These are phyloP conservation scores for Sphyrna mokarran DNA, from an alignment of 2,113 vertebrate genomes.

Conservation along the genomic window DNA sequence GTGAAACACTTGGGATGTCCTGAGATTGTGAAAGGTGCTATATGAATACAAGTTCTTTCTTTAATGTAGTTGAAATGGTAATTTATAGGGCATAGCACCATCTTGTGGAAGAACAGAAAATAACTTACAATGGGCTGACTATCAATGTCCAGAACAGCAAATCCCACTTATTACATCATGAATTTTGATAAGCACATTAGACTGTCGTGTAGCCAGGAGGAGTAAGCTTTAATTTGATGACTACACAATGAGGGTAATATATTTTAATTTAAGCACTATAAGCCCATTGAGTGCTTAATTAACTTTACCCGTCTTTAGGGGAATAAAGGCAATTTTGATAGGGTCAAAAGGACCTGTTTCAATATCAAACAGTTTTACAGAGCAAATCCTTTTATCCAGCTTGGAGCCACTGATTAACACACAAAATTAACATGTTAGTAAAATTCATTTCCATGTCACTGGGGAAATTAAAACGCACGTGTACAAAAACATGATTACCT, in stretches of 20 bases:
- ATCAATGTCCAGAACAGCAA: conserved; percentile 45
- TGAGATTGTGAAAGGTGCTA: neutral
- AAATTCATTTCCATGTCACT: conserved; percentile 77
- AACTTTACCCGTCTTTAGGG: conserved; percentile 86
- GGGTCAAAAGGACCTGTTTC: conserved; percentile 80
- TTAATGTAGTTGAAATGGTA: conserved; percentile 44
- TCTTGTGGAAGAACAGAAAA: conserved; percentile 50
- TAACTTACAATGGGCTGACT: conserved; percentile 46
- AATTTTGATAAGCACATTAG: conserved; percentile 70
- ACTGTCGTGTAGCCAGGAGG: conserved; percentile 59
- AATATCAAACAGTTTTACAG: conserved; percentile 83
- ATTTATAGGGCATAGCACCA: conserved; percentile 51
- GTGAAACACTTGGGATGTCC: neutral
- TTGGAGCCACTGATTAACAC: conserved; percentile 84
- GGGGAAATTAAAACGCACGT: conserved; percentile 83
- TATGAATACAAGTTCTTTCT: neutral
- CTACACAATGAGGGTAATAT: conserved; percentile 83
- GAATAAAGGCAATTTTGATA: conserved; percentile 84
- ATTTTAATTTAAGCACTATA: conserved; percentile 94
- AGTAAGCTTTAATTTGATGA: conserved; percentile 68
- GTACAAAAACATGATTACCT: conserved; percentile 79
- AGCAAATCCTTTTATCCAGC: conserved; percentile 73
- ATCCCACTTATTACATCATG: conserved; percentile 65
- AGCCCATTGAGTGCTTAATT: conserved; percentile 93
- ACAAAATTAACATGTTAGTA: conserved; percentile 88